Base-by-base conservation (phyloP, 2,888 invertebrate genomes). In the Molanna angustata region DNA sequence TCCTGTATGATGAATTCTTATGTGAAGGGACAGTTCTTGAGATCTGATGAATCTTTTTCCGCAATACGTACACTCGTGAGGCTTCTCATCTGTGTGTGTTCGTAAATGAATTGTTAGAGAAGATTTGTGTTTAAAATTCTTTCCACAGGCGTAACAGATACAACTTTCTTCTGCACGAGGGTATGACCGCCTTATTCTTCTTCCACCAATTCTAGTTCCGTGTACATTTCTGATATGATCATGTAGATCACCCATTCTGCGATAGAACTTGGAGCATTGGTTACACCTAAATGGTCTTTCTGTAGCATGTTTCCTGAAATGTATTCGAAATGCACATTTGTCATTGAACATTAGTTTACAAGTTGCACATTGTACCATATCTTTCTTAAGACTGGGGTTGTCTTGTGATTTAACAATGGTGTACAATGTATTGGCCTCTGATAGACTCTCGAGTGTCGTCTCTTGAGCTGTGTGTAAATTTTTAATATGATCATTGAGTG, bases 21-120 rank as follows among this genome's bases (percentile, higher is more conserved):
- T 41, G 14, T 69, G 11, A 57, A 60, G 2, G 72, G 66, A 55
- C 71, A 73, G 39, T 67, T 66, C 49, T 52, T 62, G 21, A 66
- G 67, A 41, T 2, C 41, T 19, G 14, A 71, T 70, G 62, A 69
- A 73, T 2, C 65, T 59, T 56, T 66, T 67, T 33, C 37, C 56
- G 44, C 72, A 72, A 46, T 64, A 66, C 0, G 64, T 68, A 68
- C 19, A 57, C 9, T 33, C 64, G 64, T 59, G 56, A 2, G 59
- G 59, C 45, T 59, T 59, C 37, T 59, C 59, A 9, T 66, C 64
- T 3, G 59, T 48, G 11, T 64, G 62, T 11, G 65, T 64, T 2
- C 27, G 47, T n/a, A 41, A n/a, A 17, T 41, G 41, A 11, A 41
- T 41, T n/a, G 41, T 41, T 3, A 41, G 14, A 3, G 41, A 41